A percentile compares a stretch with the other conserved stretches of the same genome.
Conservation (phyloP, 2,888 invertebrate genomes). For the Philopedon plagiatum region DNA sequence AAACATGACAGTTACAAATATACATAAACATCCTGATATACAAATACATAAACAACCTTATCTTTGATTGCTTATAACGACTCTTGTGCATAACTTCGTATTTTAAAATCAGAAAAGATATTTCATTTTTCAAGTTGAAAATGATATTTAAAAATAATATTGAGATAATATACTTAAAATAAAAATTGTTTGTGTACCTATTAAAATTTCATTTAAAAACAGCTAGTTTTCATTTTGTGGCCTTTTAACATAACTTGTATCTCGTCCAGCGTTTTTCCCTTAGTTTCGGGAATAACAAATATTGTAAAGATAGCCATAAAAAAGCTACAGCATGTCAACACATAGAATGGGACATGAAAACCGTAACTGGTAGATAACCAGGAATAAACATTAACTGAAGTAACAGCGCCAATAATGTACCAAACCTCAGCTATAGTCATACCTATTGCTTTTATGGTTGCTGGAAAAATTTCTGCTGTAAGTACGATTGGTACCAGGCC, state of each 20-base stretch:
- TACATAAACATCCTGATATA: too few relatives aligned
- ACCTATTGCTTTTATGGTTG: constrained; percentile 61
- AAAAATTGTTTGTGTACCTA: not conserved
- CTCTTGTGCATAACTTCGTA: too few relatives aligned
- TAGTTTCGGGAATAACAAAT: constrained; percentile 58
- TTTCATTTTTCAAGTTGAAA: too few relatives aligned
- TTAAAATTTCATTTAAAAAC: too few relatives aligned
- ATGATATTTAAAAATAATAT: too few relatives aligned
- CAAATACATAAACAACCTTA: too few relatives aligned
- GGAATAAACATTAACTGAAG: constrained; percentile 57
- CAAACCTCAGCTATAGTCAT: constrained; percentile 58
- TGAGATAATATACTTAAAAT: too few relatives aligned
- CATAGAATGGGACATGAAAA: constrained; percentile 57
- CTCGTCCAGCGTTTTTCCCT: constrained; percentile 60
- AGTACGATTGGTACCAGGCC: constrained; percentile 65
- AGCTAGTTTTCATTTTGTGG: too few relatives aligned
- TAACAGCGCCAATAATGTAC: constrained; percentile 54
- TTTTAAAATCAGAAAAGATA: too few relatives aligned
- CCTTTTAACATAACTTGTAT: constrained; percentile 43
- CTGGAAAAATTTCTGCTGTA: constrained; percentile 59
- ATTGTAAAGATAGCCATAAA: constrained; percentile 54
- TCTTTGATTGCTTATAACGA: too few relatives aligned
- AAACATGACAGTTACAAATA: too few relatives aligned
- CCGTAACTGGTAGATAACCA: constrained; percentile 52
- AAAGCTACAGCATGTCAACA: constrained; percentile 55